These are phyloP conservation scores for Chaetodon auriga DNA, from an alignment of 2,113 vertebrate species.

Conservation along the genomic window DNA sequence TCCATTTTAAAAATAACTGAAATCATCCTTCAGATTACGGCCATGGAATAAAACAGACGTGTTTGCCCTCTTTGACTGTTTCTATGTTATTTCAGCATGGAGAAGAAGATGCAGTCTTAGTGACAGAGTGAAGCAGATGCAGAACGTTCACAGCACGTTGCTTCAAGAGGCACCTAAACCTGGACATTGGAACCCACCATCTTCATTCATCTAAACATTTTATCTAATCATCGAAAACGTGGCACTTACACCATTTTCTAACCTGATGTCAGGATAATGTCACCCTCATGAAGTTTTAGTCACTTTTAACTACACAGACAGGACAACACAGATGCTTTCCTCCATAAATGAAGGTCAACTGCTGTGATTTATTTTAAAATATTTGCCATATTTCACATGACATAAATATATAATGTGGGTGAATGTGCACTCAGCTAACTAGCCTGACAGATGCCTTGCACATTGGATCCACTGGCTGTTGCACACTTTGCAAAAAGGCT, in stretches of 20 bases:
- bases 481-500: not conserved
- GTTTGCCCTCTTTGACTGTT: not conserved
- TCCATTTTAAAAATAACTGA: not conserved
- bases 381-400: conserved; percentile 19
- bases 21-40: not conserved
- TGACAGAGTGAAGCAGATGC: conserved; percentile 13
- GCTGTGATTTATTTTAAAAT: conserved; percentile 9
- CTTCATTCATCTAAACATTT: conserved; percentile 16
- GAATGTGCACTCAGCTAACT: conserved; percentile 28
- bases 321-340: conserved; percentile 8
- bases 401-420: conserved; percentile 7
- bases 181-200: conserved; percentile 24
- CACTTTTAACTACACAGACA: conserved; percentile 37
- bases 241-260: conserved; percentile 27
- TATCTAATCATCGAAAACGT: conserved; percentile 22
- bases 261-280: not conserved
- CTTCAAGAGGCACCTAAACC: conserved; percentile 22
- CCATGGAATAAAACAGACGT: not conserved
- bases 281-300: conserved; percentile 14
- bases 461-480: conserved; percentile 10
- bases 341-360: conserved; percentile 30
- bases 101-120: conserved; percentile 77
- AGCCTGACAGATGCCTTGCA: conserved; percentile 19
- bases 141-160: not conserved
- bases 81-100: conserved; percentile 72